These are phyloP conservation scores for Bombylius major DNA, from an alignment of 2,888 invertebrate species.

Conservation along the genomic window DNA sequence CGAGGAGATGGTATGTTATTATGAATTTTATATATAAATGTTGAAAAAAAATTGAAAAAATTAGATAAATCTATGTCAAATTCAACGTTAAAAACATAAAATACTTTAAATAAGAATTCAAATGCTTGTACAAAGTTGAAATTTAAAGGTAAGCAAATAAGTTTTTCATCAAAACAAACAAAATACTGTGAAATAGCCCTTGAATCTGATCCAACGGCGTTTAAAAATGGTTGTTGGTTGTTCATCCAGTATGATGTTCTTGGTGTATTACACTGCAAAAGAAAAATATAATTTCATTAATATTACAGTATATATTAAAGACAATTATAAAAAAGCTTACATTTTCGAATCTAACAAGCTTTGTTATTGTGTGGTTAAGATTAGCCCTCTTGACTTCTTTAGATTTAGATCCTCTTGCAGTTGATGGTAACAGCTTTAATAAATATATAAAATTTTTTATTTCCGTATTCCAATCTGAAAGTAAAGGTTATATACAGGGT, in stretches of 20 bases:
- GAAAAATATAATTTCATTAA: no score
- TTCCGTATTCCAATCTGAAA: background rate
- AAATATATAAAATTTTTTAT: background rate
- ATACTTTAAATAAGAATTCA: background rate
- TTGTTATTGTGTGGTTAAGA: background rate
- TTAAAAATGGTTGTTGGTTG: background rate
- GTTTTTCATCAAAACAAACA: background rate
- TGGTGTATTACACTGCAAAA: no score
- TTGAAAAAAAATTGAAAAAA: background rate
- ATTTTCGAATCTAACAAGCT: background rate
- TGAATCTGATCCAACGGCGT: background rate
- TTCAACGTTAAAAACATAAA: background rate
- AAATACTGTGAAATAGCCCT: background rate
- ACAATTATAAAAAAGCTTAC: background rate
- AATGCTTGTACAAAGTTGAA: background rate
- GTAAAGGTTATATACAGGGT: no score
- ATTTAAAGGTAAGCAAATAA: background rate
- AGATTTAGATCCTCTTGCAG: background rate
- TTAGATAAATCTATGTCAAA: background rate
- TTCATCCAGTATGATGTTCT: no score
- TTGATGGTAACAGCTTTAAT: background rate
- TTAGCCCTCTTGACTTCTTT: background rate
- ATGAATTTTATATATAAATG: background rate
- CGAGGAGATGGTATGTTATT: background rate
- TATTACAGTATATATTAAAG: no score